Base-by-base conservation (phyloP, 2,113 vertebrate genomes). In the Physeter macrocephalus region DNA sequence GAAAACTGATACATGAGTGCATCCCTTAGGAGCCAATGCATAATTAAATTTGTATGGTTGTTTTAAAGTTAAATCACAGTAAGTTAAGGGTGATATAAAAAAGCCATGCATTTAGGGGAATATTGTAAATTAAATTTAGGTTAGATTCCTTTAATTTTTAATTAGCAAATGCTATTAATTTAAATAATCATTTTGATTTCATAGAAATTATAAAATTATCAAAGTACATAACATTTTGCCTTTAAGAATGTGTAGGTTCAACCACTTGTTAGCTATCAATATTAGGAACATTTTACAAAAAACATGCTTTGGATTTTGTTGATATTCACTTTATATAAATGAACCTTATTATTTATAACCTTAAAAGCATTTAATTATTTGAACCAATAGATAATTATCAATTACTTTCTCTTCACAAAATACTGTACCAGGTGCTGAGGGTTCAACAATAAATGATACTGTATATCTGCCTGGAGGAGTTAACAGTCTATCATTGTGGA, bases 131-230 rank as follows among this genome's bases (percentile, higher is more conserved):
- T 97, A 92, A 95, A 97, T 95, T 96, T 94, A 94, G 21, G 52
- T 81, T 89, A 36, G 2, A 41, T 61, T 93, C 8, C 29, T 96
- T 85, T 93, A 5, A 23, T 64, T 94, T 96, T 97, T 97, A 98
- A 96, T 95, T 96, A 94, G 64, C 59, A 97, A 97, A 94, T 96
- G 92, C 57, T 96, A 94, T 95, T 95, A 91, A 96, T 96, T 88
- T 94, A 93, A 96, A 93, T 95, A 95, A 96, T 94, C 3, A 97
- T 96, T 96, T 94, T 94, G 34, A 93, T 96, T 95, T 97, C 78
- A 91, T 87, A 95, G 41, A 89, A 84, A 90, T 95, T 96, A 95
- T 77, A 62, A 85, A 95, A 97, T 91, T 25, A 74, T 77, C 52
- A 69, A 95, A 66, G 20, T 86, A 8, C 15, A 29, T 85, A 91